phyloP scores from a whole-genome alignment of 2,113 vertebrate species.

The Phycodurus eques region DNA sequence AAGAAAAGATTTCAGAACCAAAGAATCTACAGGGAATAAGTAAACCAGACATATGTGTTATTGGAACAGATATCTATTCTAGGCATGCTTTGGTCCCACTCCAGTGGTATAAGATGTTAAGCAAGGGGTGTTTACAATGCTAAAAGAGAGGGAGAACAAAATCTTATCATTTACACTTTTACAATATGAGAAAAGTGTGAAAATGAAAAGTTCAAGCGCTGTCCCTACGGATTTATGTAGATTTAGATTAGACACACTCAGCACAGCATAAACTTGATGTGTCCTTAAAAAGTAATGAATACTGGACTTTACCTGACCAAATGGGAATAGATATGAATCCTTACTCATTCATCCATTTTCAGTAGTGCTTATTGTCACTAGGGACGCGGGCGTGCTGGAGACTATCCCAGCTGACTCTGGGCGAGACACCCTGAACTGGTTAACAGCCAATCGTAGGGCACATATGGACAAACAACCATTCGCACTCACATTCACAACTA shows the following conservation, averaged over 20 bases:
- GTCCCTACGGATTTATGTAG: not conserved
- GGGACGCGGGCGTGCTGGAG: no score
- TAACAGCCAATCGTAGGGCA: no score
- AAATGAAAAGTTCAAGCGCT: not conserved
- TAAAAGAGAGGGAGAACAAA: not conserved
- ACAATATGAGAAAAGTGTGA: not conserved
- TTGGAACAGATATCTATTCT: not conserved
- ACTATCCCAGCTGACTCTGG: no score
- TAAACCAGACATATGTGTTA: not conserved
- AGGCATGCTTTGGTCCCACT: not conserved
- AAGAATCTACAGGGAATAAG: not conserved
- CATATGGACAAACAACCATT: no score
- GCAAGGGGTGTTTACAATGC: not conserved
- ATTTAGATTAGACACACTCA: not conserved
- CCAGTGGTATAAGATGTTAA: not conserved
- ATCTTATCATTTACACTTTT: not conserved
- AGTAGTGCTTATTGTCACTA: no score
- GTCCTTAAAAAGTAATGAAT: not conserved
- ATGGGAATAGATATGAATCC: not conserved
- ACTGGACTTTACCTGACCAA: not conserved
- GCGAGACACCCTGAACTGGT: no score
- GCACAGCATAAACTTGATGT: not conserved
- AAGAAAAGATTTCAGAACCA: not conserved
- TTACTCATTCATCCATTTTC: no score
- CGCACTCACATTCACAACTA: no score